phyloP scores from a whole-genome alignment of 1,140 invertebrate genomes.

The Samia ricini region DNA sequence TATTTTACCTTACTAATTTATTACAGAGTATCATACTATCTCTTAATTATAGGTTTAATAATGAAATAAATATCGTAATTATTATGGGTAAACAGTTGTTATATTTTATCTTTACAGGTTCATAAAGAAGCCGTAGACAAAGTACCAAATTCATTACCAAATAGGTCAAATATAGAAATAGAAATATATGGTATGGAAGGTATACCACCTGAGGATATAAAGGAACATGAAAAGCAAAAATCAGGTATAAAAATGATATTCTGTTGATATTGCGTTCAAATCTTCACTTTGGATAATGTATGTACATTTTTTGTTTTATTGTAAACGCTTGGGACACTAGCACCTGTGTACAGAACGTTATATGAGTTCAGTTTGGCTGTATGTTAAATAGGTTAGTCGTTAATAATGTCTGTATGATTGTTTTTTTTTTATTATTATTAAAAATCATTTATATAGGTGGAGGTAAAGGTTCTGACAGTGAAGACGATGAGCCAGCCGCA shows the following conservation, averaged over 20 bases:
- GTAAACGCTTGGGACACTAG: slow-evolving; percentile 62
- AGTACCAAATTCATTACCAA: slow-evolving; percentile 98
- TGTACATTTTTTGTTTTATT: slow-evolving; percentile 58
- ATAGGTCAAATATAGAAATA: slow-evolving; percentile 98
- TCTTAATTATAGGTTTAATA: too few relatives aligned
- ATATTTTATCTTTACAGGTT: slow-evolving; percentile 82
- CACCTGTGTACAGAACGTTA: slow-evolving; percentile 40
- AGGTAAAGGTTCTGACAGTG: slow-evolving; percentile 82
- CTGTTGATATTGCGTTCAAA: slow-evolving; percentile 37
- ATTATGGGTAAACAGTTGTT: slow-evolving; percentile 19
- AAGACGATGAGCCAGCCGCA: slow-evolving; percentile 87
- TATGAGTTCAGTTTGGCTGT: slow-evolving; percentile 60
- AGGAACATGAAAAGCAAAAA: slow-evolving; percentile 95
- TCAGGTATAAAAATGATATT: slow-evolving; percentile 78
- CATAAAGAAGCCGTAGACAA: slow-evolving; percentile 99
- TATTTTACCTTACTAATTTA: neutral
- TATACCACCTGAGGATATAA: slow-evolving; percentile 96
- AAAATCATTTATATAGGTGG: slow-evolving; percentile 70
- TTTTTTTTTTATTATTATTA: slow-evolving; percentile 26
- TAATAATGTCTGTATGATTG: slow-evolving; percentile 12
- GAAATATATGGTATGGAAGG: slow-evolving; percentile 99
- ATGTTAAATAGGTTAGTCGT: slow-evolving; percentile 35
- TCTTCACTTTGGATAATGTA: slow-evolving; percentile 62
- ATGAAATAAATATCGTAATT: too few relatives aligned
- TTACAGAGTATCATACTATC: neutral